phyloP scores from a whole-genome alignment of 2,888 invertebrate genomes.

The Troides oblongomaculatus region DNA sequence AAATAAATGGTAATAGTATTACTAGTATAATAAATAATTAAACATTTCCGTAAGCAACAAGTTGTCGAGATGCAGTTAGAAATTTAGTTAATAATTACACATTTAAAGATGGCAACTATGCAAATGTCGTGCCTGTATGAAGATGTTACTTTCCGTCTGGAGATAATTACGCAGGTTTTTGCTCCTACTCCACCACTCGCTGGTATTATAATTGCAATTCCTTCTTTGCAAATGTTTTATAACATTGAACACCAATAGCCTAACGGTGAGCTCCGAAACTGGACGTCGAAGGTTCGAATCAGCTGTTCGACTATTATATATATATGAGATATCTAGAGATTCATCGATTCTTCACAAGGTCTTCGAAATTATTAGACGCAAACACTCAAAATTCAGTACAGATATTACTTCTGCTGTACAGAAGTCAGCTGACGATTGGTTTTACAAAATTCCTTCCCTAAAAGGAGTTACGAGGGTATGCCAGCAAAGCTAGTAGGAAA shows the following conservation, averaged over 20 bases:
- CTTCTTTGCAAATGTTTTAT: background rate
- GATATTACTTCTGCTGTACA: too few species aligned
- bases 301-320: background rate
- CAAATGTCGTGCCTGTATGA: slow-evolving; percentile 26
- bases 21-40: too few species aligned
- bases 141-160: slow-evolving; percentile 22
- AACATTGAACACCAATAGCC: background rate
- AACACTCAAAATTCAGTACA: too few species aligned
- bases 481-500: too few species aligned
- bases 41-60: background rate
- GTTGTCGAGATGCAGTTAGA: background rate
- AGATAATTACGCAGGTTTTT: slow-evolving; percentile 25
- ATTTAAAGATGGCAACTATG: slow-evolving; percentile 16
- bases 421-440: too few species aligned
- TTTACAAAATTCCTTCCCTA: too few species aligned
- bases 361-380: too few species aligned
- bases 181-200: background rate
- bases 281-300: background rate
- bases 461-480: too few species aligned
- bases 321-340: too few species aligned
- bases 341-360: too few species aligned
- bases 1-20: too few species aligned
- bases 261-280: background rate
- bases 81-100: background rate
- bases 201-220: slow-evolving; percentile 10